Evolutionary conservation across 2,888 invertebrate genomes (phyloP).

Genomic region (Erebia ligea): DNA sequence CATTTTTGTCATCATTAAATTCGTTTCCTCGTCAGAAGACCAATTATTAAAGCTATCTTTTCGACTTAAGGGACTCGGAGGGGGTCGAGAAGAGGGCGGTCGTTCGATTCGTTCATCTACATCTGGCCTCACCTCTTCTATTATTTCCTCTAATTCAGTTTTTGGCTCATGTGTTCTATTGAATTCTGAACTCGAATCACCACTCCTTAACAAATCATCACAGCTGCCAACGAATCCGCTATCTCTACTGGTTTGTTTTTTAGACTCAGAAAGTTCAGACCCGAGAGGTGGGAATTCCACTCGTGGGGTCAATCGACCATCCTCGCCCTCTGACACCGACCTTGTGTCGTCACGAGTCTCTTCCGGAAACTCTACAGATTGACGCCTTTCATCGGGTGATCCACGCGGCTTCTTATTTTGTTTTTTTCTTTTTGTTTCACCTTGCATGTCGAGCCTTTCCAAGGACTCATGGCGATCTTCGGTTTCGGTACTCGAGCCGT

Average conservation of each 20-base stretch:
- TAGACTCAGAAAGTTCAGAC: conserved; percentile 84
- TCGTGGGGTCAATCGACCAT: conserved; percentile 87
- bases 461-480: conserved; percentile 86
- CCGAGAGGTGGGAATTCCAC: conserved; percentile 85
- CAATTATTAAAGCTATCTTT: conserved; percentile 97
- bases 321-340: conserved; percentile 86
- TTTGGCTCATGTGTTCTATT: conserved; percentile 79
- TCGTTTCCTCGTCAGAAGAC: conserved; percentile 97
- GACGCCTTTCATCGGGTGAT: conserved; percentile 85
- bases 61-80: conserved; percentile 85
- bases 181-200: conserved; percentile 80
- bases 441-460: conserved; percentile 88
- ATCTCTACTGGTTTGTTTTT: conserved; percentile 92
- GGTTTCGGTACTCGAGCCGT: conserved; percentile 90
- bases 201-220: conserved; percentile 90
- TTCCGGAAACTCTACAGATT: conserved; percentile 85
- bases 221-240: conserved; percentile 95
- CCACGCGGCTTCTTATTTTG: conserved; percentile 87
- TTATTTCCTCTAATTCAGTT: conserved; percentile 83
- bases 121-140: conserved; percentile 83
- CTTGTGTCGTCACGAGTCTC: conserved; percentile 83
- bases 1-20: conserved; percentile 97
- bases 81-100: conserved; percentile 79
- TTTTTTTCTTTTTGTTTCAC: conserved; percentile 93
- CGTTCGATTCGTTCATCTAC: conserved; percentile 75